Evolutionary conservation across 2,888 invertebrate genomes (phyloP).

Genomic region (Sclerodermus sp.): DNA sequence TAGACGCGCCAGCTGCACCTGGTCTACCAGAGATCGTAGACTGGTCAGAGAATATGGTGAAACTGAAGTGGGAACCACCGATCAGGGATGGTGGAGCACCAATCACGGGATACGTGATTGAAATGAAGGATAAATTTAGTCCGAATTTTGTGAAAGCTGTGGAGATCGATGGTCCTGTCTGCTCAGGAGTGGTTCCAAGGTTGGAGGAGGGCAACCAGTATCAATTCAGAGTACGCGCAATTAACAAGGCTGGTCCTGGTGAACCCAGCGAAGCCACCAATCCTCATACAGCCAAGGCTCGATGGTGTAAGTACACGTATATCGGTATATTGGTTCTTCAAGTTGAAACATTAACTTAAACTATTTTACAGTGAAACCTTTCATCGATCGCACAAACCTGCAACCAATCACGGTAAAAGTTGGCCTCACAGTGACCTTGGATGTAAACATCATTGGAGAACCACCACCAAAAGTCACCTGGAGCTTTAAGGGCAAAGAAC

Average conservation of each 20-base stretch:
- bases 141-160: slow-evolving; percentile 83
- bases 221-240: slow-evolving; percentile 90
- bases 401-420: slow-evolving; percentile 83
- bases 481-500: slow-evolving; percentile 74
- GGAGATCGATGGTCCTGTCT: slow-evolving; percentile 81
- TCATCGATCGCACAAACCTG: slow-evolving; percentile 88
- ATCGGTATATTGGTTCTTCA: too few species aligned
- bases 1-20: slow-evolving; percentile 78
- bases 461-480: slow-evolving; percentile 92
- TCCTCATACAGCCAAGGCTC: slow-evolving; percentile 86
- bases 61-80: slow-evolving; percentile 89
- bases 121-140: slow-evolving; percentile 87
- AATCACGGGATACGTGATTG: slow-evolving; percentile 89
- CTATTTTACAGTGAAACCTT: slow-evolving; percentile 78
- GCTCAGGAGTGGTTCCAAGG: slow-evolving; percentile 85
- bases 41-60: slow-evolving; percentile 88
- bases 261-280: slow-evolving; percentile 90
- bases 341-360: too few species aligned
- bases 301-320: slow-evolving; percentile 86
- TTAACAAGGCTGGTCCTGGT: slow-evolving; percentile 93
- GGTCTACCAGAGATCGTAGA: slow-evolving; percentile 90
- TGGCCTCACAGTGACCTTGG: slow-evolving; percentile 83
- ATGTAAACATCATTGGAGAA: slow-evolving; percentile 89
- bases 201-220: slow-evolving; percentile 94
- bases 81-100: slow-evolving; percentile 91